phyloP scores from a whole-genome alignment of 2,113 vertebrate genomes.

The Puffinus mauretanicus region DNA sequence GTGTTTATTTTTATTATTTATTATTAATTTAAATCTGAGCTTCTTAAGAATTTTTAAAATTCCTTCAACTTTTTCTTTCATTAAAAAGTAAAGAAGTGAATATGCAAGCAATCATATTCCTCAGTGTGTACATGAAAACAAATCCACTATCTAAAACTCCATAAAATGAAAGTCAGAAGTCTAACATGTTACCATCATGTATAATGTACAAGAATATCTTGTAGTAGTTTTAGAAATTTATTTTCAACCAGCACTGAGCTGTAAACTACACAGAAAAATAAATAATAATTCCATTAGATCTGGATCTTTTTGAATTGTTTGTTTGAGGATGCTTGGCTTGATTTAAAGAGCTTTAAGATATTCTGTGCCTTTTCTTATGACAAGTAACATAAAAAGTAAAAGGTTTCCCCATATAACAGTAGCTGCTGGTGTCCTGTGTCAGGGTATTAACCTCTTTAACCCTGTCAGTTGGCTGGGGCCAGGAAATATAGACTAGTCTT shows the following conservation, averaged over 20 bases:
- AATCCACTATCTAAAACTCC: not conserved
- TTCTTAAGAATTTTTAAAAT: not conserved
- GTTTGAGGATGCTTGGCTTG: not conserved
- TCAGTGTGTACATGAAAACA: not conserved
- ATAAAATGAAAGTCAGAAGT: not conserved
- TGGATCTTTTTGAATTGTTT: not conserved
- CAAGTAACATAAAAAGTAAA: conserved; percentile 50
- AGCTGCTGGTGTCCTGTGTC: conserved; percentile 57
- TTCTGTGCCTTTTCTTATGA: conserved; percentile 13
- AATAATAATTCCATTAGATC: not conserved
- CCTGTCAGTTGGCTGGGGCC: conserved; percentile 48
- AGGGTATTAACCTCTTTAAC: conserved; percentile 68
- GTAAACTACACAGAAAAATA: not conserved
- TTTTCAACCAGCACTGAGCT: not conserved
- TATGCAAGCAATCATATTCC: not conserved
- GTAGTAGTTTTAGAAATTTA: not conserved
- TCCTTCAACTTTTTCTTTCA: not conserved
- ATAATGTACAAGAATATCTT: not conserved
- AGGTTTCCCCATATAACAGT: conserved; percentile 56
- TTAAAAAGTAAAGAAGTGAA: not conserved
- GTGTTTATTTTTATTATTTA: not conserved
- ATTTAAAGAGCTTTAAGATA: not conserved
- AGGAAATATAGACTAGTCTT: conserved; percentile 60
- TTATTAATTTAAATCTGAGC: not conserved
- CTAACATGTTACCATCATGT: not conserved